Evolutionary conservation across 2,113 vertebrate species (phyloP).

Genomic region (Salvelinus fontinalis): DNA sequence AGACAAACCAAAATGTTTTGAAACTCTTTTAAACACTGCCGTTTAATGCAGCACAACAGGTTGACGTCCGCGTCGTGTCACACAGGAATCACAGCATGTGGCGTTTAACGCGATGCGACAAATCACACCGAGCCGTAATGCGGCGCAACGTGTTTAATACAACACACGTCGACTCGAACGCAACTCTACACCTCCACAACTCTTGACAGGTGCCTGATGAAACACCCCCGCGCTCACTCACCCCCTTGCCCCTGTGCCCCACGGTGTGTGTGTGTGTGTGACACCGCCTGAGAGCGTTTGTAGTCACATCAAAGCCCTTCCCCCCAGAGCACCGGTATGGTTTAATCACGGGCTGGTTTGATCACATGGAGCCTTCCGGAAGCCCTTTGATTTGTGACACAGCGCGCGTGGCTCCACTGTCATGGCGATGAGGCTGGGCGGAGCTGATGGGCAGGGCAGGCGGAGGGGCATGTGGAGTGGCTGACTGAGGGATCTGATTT

Average conservation of each 20-base stretch:
- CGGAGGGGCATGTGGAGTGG: conserved; percentile 48
- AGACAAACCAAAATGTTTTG: conserved; percentile 18
- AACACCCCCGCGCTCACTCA: conserved; percentile 38
- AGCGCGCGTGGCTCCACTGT: conserved; percentile 58
- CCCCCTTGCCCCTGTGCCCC: conserved; percentile 13
- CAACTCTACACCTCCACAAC: not conserved
- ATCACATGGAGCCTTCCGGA: conserved; percentile 64
- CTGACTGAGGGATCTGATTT: conserved; percentile 59
- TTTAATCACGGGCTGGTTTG: conserved; percentile 77
- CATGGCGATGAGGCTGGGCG: conserved; percentile 58
- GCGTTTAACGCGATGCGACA: conserved; percentile 66
- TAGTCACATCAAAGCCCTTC: conserved; percentile 74
- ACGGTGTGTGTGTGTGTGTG: conserved; percentile 37
- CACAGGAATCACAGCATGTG: conserved; percentile 63
- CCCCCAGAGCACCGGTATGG: conserved; percentile 64
- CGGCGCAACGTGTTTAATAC: conserved; percentile 54
- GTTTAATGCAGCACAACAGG: conserved; percentile 52
- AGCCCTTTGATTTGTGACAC: conserved; percentile 72
- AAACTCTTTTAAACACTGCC: conserved; percentile 19
- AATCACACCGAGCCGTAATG: conserved; percentile 63
- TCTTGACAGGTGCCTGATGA: conserved; percentile 58
- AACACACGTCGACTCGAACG: conserved; percentile 35
- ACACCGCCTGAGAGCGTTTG: conserved; percentile 70
- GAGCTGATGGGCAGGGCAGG: conserved; percentile 62
- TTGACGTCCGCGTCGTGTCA: conserved; percentile 23